Evolutionary conservation across 2,888 invertebrate genomes (phyloP).

Genomic region (Phyllotreta striolata): DNA sequence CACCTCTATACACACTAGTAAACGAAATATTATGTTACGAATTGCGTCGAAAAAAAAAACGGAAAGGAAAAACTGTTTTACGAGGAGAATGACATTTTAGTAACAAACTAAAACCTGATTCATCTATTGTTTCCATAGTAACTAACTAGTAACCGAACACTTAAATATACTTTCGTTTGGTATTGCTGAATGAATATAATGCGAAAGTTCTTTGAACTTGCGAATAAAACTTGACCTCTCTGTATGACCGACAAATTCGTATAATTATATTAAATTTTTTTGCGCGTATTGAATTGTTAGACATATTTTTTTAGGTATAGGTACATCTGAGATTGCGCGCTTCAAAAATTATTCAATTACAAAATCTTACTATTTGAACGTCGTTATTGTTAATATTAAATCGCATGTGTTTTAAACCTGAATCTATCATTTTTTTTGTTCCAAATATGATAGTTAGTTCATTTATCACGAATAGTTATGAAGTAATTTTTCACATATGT

Average conservation of each 20-base stretch:
- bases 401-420: no score
- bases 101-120: slow-evolving; percentile 23
- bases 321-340: not conserved
- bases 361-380: no score
- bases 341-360: no score
- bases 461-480: slow-evolving; percentile 11
- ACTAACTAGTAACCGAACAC: slow-evolving; percentile 29
- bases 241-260: slow-evolving; percentile 13
- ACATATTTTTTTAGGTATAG: not conserved
- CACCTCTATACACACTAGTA: not conserved
- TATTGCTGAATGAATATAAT: slow-evolving; percentile 25
- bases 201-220: slow-evolving; percentile 26
- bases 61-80: slow-evolving; percentile 27
- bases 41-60: not conserved
- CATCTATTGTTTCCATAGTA: slow-evolving; percentile 27
- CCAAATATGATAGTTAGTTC: no score
- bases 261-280: not conserved
- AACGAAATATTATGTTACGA: slow-evolving; percentile 14
- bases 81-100: slow-evolving; percentile 22
- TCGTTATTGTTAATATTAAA: no score
- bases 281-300: slow-evolving; percentile 2
- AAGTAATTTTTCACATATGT: slow-evolving; percentile 14
- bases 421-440: no score
- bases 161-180: slow-evolving; percentile 26
- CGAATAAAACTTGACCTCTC: slow-evolving; percentile 25